Percentiles rank a stretch among this genome's conserved stretches.
Conservation (phyloP, 2,797 vertebrate genomes). For the Nannoperca australis region DNA sequence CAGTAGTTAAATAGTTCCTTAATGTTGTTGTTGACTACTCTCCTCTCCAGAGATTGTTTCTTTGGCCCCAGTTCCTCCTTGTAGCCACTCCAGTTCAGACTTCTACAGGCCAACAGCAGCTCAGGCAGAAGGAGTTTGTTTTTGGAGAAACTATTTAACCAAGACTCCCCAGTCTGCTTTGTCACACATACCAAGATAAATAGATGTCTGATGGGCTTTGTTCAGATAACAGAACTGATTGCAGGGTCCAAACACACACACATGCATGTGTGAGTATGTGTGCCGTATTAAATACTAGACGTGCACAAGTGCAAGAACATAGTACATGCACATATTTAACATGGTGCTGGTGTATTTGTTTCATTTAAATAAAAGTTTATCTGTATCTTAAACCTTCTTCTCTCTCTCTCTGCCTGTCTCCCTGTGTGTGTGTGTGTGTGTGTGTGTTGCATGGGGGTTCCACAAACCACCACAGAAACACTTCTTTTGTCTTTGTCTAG, state of each 20-base stretch:
- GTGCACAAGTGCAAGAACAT: slow-evolving; percentile 10
- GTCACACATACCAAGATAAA: slow-evolving; percentile 71
- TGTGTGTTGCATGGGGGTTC: background rate
- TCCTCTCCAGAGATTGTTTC: slow-evolving; percentile 19
- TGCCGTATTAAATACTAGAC: background rate
- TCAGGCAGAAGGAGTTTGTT: slow-evolving; percentile 51
- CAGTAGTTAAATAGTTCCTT: background rate
- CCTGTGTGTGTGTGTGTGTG: background rate
- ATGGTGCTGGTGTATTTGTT: background rate
- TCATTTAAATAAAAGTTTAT: background rate
- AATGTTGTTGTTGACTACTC: slow-evolving; percentile 14
- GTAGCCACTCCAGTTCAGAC: slow-evolving; percentile 20
- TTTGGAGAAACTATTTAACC: slow-evolving; percentile 58
- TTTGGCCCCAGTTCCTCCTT: slow-evolving; percentile 31
- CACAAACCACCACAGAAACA: slow-evolving; percentile 19
- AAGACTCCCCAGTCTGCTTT: slow-evolving; percentile 63
- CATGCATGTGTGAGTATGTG: background rate
- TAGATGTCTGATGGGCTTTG: slow-evolving; percentile 52
- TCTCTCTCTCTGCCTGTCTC: no score
- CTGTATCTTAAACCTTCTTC: background rate
- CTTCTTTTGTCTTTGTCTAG: background rate
- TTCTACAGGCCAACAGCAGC: slow-evolving; percentile 46
- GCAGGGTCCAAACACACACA: background rate
- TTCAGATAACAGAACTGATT: slow-evolving; percentile 62
- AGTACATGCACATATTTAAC: background rate